Evolutionary conservation across 2,113 vertebrate genomes (phyloP).

Genomic region (Alaudala cheleensis): DNA sequence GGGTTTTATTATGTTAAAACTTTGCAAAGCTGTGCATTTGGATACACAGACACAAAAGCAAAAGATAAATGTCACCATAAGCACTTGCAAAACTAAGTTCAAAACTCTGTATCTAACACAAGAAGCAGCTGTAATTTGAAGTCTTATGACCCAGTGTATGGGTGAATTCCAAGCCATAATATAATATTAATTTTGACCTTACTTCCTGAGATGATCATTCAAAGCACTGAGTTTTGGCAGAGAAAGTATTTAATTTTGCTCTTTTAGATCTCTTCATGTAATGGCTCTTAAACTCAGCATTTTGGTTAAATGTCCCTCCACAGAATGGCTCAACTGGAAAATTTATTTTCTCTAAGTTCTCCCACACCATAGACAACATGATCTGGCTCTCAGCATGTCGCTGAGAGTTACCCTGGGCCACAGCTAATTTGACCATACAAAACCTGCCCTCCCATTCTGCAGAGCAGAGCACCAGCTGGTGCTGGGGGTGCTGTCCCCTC

Average conservation of each 20-base stretch:
- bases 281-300: not conserved
- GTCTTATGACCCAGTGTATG: not conserved
- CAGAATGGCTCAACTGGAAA: not conserved
- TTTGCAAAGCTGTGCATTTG: not conserved
- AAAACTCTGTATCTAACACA: not conserved
- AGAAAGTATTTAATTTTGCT: not conserved
- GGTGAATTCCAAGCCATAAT: not conserved
- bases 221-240: not conserved
- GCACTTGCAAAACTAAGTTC: not conserved
- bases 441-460: not conserved
- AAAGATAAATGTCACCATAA: not conserved
- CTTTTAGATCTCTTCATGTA: not conserved
- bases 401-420: rapidly evolving
- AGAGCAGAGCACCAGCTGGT: not conserved
- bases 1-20: not conserved
- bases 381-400: not conserved
- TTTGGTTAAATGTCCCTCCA: not conserved
- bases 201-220: not conserved
- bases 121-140: not conserved
- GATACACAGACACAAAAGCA: not conserved
- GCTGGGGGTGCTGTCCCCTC: not conserved
- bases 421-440: not conserved
- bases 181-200: not conserved
- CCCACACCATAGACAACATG: rapidly evolving
- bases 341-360: not conserved